These are phyloP conservation scores for Drosophila pseudotalamancana DNA, from an alignment of 2,888 invertebrate species.

Conservation along the genomic window DNA sequence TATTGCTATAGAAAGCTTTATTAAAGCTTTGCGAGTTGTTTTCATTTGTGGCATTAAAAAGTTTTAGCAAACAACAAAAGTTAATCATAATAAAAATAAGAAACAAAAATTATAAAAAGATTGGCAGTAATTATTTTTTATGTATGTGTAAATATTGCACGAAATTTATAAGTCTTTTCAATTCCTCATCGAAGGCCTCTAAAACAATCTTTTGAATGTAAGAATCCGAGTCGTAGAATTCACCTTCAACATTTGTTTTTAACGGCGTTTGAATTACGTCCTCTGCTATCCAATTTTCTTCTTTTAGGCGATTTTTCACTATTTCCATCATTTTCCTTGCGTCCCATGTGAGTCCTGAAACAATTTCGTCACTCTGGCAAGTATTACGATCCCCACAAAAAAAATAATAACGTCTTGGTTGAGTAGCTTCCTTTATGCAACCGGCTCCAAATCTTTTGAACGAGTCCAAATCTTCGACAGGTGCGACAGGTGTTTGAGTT, in stretches of 20 bases:
- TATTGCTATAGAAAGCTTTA: conserved; percentile 10
- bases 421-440: too few species aligned
- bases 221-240: neutral
- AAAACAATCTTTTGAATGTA: neutral
- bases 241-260: neutral
- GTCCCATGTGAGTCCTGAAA: neutral
- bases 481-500: too few species aligned
- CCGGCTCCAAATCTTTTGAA: too few species aligned
- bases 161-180: neutral
- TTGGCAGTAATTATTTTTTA: neutral
- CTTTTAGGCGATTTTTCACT: neutral
- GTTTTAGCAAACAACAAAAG: too few species aligned
- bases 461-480: too few species aligned
- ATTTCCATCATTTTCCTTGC: neutral
- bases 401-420: too few species aligned
- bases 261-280: neutral
- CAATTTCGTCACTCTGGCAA: too few species aligned
- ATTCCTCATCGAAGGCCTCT: neutral
- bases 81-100: too few species aligned
- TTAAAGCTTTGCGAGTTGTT: neutral
- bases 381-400: too few species aligned
- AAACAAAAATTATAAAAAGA: too few species aligned
- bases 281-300: neutral
- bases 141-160: neutral
- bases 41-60: too few species aligned